Evolutionary conservation across 2,113 vertebrate species (phyloP).

Genomic region (Mus spicilegus): DNA sequence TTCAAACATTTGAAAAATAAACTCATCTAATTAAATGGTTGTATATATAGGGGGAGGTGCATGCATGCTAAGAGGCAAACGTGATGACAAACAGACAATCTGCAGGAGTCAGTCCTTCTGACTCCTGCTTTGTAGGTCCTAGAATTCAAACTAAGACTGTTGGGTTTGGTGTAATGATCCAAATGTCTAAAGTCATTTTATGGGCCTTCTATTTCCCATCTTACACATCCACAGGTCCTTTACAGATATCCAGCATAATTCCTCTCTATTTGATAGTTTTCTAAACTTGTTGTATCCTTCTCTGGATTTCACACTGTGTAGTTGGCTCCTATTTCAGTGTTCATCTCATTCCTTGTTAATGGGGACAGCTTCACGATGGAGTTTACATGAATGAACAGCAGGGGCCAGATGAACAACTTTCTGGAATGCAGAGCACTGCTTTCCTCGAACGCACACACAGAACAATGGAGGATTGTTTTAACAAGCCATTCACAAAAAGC

Average conservation of each 20-base stretch:
- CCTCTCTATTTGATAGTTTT: not conserved
- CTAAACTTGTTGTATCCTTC: not conserved
- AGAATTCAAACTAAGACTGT: not conserved
- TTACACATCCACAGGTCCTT: not conserved
- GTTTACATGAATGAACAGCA: not conserved
- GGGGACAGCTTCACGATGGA: not conserved
- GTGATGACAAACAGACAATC: not conserved
- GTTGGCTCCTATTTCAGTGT: not conserved
- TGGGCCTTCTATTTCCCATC: not conserved
- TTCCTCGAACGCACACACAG: not conserved
- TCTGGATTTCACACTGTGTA: not conserved
- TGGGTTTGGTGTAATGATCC: not conserved
- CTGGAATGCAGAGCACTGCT: not conserved
- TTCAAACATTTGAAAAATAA: not conserved
- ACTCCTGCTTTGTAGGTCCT: too few relatives aligned
- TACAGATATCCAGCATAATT: not conserved
- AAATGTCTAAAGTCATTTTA: not conserved
- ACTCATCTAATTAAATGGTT: not conserved
- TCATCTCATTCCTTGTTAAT: conserved; percentile 6
- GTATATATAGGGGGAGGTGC: not conserved
- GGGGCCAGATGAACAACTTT: not conserved
- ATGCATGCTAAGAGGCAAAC: not conserved
- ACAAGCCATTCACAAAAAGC: not conserved
- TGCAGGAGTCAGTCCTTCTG: not conserved
- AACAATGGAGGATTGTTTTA: not conserved